Conservation (phyloP, 1,140 invertebrate genomes). For the Arctopsyche grandis region DNA sequence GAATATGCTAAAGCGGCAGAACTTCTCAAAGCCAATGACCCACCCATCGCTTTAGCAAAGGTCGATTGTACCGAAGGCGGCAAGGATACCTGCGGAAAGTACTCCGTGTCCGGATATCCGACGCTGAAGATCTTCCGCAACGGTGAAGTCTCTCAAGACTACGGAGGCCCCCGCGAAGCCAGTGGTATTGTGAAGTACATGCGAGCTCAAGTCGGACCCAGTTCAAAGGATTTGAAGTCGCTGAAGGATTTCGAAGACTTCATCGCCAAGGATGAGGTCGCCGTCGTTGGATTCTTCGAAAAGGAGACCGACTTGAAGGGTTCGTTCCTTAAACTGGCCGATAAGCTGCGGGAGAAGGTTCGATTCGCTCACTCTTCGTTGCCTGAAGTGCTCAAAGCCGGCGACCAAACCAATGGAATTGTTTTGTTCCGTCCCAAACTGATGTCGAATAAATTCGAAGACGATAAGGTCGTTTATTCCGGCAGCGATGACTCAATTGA, state of each 20-base stretch:
- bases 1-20: conserved; percentile 96
- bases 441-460: conserved; percentile 94
- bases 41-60: conserved; percentile 90
- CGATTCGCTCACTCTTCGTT: conserved; percentile 85
- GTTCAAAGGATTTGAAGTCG: conserved; percentile 84
- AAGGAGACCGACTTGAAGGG: conserved; percentile 82
- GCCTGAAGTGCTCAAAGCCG: conserved; percentile 79
- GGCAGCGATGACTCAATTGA: conserved; percentile 75
- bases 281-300: conserved; percentile 87
- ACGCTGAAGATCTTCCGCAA: conserved; percentile 97
- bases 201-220: conserved; percentile 95
- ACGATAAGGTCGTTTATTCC: conserved; percentile 76
- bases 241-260: conserved; percentile 77
- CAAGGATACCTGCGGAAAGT: conserved; percentile 91
- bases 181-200: conserved; percentile 96
- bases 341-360: conserved; percentile 90
- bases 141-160: conserved; percentile 90
- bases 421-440: conserved; percentile 90
- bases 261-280: conserved; percentile 80
- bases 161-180: conserved; percentile 95
- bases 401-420: conserved; percentile 81
- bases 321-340: conserved; percentile 88
- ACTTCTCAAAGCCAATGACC: conserved; percentile 85
- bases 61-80: conserved; percentile 97
- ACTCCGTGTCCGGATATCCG: conserved; percentile 94